Evolutionary conservation across 1,140 invertebrate species (phyloP).

Genomic region (Heliconius nattereri): DNA sequence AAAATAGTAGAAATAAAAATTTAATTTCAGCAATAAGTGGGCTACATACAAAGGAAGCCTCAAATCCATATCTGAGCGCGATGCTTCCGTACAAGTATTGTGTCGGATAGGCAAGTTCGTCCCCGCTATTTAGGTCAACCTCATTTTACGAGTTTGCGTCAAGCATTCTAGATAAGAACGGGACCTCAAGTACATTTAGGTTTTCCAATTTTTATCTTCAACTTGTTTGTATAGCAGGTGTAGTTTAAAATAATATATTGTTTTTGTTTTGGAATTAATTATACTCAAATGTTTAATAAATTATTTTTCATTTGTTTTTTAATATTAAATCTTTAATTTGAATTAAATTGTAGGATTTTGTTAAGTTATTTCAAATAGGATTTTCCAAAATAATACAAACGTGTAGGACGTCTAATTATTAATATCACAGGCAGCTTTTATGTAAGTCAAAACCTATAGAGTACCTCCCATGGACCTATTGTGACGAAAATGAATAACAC

Average conservation of each 20-base stretch:
- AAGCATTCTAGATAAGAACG: slow-evolving; percentile 37
- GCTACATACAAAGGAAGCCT: slow-evolving; percentile 38
- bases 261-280: neutral
- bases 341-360: neutral
- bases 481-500: too few species aligned
- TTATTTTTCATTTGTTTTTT: too few species aligned
- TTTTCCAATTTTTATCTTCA: slow-evolving; percentile 30
- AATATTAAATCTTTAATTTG: too few species aligned
- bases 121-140: slow-evolving; percentile 37
- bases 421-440: neutral
- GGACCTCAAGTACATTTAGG: slow-evolving; percentile 21
- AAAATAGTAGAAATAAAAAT: slow-evolving; percentile 17
- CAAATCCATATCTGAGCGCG: slow-evolving; percentile 37
- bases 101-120: slow-evolving; percentile 36
- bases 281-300: neutral
- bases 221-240: slow-evolving; percentile 5
- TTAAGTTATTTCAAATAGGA: neutral
- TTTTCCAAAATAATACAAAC: neutral
- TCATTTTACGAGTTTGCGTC: slow-evolving; percentile 37
- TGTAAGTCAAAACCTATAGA: too few species aligned
- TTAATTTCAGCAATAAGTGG: slow-evolving; percentile 37
- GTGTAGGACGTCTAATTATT: neutral
- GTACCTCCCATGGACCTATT: too few species aligned
- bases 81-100: slow-evolving; percentile 33
- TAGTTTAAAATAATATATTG: neutral